These are phyloP conservation scores for Martes flavigula DNA, from an alignment of 2,797 vertebrate species.

Conservation along the genomic window DNA sequence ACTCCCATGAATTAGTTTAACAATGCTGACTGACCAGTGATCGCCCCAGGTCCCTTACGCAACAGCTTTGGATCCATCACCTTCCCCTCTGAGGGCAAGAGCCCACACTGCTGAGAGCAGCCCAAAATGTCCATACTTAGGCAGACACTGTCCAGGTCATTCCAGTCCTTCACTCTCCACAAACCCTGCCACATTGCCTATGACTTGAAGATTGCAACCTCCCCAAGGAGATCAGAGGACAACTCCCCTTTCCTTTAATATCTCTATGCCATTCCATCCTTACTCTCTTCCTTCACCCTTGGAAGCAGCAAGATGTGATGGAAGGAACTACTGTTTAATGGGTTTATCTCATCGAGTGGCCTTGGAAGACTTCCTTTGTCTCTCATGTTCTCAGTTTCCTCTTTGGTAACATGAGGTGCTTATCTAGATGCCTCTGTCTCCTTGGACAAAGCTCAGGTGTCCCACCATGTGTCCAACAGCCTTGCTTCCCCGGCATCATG, in stretches of 20 bases:
- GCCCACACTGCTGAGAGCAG: neutral
- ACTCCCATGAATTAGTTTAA: neutral
- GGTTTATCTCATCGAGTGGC: neutral
- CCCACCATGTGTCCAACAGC: neutral
- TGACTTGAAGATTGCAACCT: neutral
- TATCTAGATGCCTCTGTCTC: neutral
- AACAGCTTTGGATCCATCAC: neutral
- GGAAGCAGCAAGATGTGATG: neutral
- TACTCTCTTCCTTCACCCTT: neutral
- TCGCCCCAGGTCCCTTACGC: neutral
- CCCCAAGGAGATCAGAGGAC: neutral
- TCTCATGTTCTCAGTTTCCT: neutral
- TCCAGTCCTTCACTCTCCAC: too few relatives aligned
- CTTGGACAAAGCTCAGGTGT: neutral
- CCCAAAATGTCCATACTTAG: neutral
- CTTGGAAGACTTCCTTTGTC: neutral
- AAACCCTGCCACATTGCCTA: neutral
- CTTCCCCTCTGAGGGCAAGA: neutral
- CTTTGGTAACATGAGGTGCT: neutral
- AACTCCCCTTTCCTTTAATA: neutral
- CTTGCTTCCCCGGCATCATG: neutral
- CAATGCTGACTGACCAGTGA: neutral
- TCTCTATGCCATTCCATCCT: neutral
- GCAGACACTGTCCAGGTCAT: neutral
- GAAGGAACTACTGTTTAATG: neutral